phyloP scores from a whole-genome alignment of 2,888 invertebrate genomes.

The Rhodophaea formosa region DNA sequence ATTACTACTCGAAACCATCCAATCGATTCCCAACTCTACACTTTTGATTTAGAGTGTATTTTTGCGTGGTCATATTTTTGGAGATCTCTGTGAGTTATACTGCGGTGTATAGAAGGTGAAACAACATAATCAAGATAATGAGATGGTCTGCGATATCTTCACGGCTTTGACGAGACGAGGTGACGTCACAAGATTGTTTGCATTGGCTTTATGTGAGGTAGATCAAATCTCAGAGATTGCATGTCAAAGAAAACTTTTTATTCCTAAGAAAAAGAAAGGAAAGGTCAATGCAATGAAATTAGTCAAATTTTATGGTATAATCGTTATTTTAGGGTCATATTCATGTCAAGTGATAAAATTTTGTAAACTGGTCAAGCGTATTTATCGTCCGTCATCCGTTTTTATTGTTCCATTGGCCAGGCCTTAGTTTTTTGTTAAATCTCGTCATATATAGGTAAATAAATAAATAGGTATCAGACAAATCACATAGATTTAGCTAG shows the following conservation, averaged over 20 bases:
- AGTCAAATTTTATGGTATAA: no score
- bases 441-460: no score
- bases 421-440: no score
- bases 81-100: not conserved
- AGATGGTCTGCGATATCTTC: conserved; percentile 12
- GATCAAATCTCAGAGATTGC: not conserved
- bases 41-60: not conserved
- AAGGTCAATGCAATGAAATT: not conserved
- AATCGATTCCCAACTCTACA: not conserved
- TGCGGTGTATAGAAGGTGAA: conserved; percentile 8
- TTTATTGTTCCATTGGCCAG: no score
- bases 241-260: not conserved
- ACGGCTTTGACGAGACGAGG: not conserved
- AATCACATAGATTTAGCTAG: no score
- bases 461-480: no score
- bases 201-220: not conserved
- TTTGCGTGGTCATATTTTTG: conserved; percentile 4
- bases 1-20: not conserved
- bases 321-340: no score
- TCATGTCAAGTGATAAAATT: no score
- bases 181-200: conserved; percentile 11
- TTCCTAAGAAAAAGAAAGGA: not conserved
- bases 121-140: conserved; percentile 21
- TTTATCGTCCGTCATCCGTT: no score
- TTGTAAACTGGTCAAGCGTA: no score